A percentile compares a stretch with the other conserved stretches of the same genome.
phyloP scores from a whole-genome alignment of 2,113 vertebrate species.

The Lathamus discolor region DNA sequence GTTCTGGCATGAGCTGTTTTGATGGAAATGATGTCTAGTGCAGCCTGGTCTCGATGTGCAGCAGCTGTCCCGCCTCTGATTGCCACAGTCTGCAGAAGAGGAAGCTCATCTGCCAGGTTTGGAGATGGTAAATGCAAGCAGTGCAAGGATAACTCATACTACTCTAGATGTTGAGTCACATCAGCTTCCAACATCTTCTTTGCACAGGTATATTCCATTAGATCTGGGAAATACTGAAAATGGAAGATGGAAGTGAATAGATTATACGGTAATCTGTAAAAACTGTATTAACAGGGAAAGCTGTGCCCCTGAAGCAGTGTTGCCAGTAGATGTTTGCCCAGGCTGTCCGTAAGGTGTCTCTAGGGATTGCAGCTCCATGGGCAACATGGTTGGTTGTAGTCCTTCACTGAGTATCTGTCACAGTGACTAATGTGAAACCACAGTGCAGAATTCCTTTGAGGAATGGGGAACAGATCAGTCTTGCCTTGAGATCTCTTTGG shows the following conservation, averaged over 20 bases:
- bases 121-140: background rate
- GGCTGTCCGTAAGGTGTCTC: rapidly evolving
- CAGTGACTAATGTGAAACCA: background rate
- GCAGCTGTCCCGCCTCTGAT: background rate
- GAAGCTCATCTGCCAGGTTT: background rate
- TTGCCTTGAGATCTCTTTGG: rapidly evolving
- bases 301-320: background rate
- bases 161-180: rapidly evolving
- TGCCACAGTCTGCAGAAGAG: rapidly evolving
- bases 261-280: background rate
- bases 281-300: background rate
- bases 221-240: background rate
- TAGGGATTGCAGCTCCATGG: background rate
- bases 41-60: background rate
- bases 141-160: background rate
- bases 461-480: rapidly evolving
- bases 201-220: background rate
- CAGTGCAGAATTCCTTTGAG: background rate
- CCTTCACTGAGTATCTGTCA: background rate
- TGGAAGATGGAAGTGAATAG: background rate
- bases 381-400: rapidly evolving
- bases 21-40: background rate
- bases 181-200: background rate
- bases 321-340: background rate
- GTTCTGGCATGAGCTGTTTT: background rate